Conservation (phyloP, 2,888 invertebrate genomes). For the Diadromus collaris region DNA sequence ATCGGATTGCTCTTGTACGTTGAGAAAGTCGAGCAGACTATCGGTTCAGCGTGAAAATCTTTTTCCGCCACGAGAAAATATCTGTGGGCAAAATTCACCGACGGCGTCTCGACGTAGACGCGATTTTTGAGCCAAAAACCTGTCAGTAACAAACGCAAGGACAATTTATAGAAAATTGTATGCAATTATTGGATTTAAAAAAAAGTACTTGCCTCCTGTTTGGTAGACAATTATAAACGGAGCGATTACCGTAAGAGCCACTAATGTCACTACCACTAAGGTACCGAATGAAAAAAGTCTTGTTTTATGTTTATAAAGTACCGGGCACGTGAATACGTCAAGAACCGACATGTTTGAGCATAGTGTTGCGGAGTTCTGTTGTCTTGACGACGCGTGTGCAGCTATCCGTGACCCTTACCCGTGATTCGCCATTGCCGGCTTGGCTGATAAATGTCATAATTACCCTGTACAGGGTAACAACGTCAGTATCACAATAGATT, state of each 20-base stretch:
- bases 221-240: constrained; percentile 71
- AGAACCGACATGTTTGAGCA: constrained; percentile 67
- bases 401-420: constrained; percentile 24
- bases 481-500: not conserved
- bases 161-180: constrained; percentile 1
- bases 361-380: constrained; percentile 39
- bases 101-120: constrained; percentile 72
- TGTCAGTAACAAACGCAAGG: constrained; percentile 36
- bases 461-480: not conserved
- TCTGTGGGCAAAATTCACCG: constrained; percentile 74
- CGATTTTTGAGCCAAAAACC: constrained; percentile 75
- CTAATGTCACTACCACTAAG: constrained; percentile 64
- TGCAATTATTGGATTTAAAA: constrained; percentile 28
- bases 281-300: constrained; percentile 67
- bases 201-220: constrained; percentile 65
- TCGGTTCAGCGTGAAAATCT: constrained; percentile 67
- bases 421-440: not conserved
- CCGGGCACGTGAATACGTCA: constrained; percentile 70
- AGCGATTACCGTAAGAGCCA: constrained; percentile 61
- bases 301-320: constrained; percentile 71
- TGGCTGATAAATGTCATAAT: not conserved
- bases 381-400: constrained; percentile 53
- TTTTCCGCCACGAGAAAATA: constrained; percentile 75
- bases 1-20: constrained; percentile 75
- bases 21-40: constrained; percentile 75